Conservation (phyloP, 2,797 vertebrate genomes). For the Smutsia gigantea region DNA sequence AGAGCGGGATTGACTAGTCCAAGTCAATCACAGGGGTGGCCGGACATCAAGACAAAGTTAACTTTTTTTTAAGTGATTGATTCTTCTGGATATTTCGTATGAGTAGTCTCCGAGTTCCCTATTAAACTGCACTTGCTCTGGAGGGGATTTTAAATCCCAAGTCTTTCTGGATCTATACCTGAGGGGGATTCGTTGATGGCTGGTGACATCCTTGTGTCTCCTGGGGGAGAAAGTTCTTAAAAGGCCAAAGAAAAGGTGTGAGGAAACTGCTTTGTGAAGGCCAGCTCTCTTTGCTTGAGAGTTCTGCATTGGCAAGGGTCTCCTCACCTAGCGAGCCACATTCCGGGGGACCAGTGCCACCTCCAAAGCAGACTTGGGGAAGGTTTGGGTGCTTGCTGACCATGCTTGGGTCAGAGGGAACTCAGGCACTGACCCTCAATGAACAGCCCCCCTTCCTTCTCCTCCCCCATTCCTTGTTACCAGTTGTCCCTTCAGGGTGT, state of each 20-base stretch:
- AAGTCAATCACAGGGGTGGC: neutral
- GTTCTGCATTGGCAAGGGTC: neutral
- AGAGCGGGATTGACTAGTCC: neutral
- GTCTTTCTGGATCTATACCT: neutral
- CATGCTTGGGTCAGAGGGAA: rapidly evolving
- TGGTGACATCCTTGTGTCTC: neutral
- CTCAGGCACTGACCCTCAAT: neutral
- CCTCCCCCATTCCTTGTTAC: neutral
- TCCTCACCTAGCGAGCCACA: neutral
- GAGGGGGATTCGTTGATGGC: neutral
- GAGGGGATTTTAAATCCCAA: neutral
- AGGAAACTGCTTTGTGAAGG: neutral
- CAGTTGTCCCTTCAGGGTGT: constrained; percentile 80
- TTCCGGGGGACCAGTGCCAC: neutral
- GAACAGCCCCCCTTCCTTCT: neutral
- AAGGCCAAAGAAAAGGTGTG: neutral
- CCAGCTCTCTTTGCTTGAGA: neutral
- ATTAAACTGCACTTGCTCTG: neutral
- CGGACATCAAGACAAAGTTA: neutral
- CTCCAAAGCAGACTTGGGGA: neutral
- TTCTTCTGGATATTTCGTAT: neutral
- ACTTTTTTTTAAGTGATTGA: neutral
- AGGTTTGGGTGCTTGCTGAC: neutral
- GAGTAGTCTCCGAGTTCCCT: neutral
- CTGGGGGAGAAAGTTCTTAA: neutral